Percentiles rank a stretch among this genome's conserved stretches.
phyloP scores from a whole-genome alignment of 2,888 invertebrate species.

The Lymantria dispar region DNA sequence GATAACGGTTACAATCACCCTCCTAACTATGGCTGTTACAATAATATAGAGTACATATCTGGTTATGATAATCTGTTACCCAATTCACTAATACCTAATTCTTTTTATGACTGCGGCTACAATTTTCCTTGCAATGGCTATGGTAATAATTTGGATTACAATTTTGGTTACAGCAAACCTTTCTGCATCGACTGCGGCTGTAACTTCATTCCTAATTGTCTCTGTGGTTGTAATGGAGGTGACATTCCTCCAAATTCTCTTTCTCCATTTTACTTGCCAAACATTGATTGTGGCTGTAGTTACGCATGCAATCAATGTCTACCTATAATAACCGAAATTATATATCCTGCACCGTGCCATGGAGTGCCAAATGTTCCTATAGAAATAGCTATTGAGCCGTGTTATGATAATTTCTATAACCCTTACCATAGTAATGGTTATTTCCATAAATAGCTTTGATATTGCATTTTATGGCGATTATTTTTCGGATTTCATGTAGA shows the following conservation, averaged over 20 bases:
- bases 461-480: too few relatives aligned
- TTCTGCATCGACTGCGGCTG: background rate
- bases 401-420: slow-evolving; percentile 19
- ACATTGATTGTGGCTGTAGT: slow-evolving; percentile 5
- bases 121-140: too few relatives aligned
- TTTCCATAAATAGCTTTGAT: background rate
- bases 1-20: background rate
- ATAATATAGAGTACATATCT: background rate
- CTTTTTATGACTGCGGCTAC: too few relatives aligned
- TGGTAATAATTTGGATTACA: too few relatives aligned
- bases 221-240: too few relatives aligned
- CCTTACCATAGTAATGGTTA: slow-evolving; percentile 19
- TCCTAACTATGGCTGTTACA: background rate
- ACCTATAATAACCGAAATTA: background rate
- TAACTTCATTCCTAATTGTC: background rate
- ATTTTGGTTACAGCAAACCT: too few relatives aligned
- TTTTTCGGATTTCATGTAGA: too few relatives aligned
- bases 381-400: slow-evolving; percentile 43
- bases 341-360: background rate
- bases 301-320: background rate
- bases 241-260: too few relatives aligned
- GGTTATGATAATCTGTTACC: background rate
- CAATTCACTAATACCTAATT: too few relatives aligned
- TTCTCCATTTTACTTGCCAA: background rate
- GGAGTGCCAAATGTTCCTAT: slow-evolving; percentile 39